Base-by-base conservation (phyloP, 2,113 vertebrate species). In the Rhagologus leucostigma region DNA sequence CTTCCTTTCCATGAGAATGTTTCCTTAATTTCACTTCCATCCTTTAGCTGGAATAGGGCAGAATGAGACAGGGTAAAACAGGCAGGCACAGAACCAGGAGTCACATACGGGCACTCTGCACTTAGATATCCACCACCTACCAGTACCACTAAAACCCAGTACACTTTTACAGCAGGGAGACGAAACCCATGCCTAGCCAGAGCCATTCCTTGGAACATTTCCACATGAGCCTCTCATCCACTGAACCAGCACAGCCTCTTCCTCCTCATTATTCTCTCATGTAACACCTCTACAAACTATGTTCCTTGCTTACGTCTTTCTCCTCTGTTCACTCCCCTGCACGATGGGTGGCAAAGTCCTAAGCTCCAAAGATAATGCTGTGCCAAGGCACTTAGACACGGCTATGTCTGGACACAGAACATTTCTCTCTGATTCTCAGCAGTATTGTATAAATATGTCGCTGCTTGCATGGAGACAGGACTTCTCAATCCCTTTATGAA, bases 21-120 rank as follows among this genome's bases (percentile, higher is more conserved):
- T 87, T 56, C 73, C 22, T 69, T 23, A 59, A 57, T 87, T 96
- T 95, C 49, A 14, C 32, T 91, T 96, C 84, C 87, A 83, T 95
- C 46, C 59, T 69, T 91, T 37, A 73, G 41, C 65, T 89, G 77
- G 42, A 80, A 84, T 50, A 73, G 9, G 27, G 52, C 35, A 86
- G 44, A 85, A 76, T 0, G 1, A 33, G 73, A 85, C 50, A 85
- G 77, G 42, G 30, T 2, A 41, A 20, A 75, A 57, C 30, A 46
- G 16, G 18, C 30, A 47, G 60, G 35, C 44, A 59, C 22, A 53
- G 73, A 91, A 57, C 6, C 24, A 70, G 27, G 22, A 65, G 35
- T 50, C 19, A 4, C 63, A 60, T 13, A 15, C 5, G 10, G 23
- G 13, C 35, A 56, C 22, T 56, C 33, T 13, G 7, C 49, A 29